Conservation (phyloP, 2,797 vertebrate species). For the Lates japonicus region DNA sequence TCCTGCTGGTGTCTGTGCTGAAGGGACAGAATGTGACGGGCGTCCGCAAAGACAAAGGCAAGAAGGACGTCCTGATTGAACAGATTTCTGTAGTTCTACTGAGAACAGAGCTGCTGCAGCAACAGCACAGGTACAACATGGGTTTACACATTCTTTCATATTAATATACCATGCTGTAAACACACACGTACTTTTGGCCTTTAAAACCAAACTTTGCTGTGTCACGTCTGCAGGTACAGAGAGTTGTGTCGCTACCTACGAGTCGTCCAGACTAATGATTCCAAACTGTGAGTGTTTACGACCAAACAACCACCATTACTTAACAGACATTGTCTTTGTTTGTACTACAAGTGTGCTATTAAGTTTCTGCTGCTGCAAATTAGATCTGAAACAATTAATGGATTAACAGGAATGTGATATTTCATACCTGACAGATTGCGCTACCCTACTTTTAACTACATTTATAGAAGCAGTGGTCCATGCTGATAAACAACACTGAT, state of each 20-base stretch:
- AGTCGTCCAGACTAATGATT: conserved; percentile 60
- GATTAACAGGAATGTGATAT: too few species aligned
- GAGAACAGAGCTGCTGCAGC: conserved; percentile 79
- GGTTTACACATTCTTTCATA: background rate
- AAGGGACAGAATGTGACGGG: conserved; percentile 87
- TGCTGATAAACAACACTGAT: too few species aligned
- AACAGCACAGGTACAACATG: conserved; percentile 59
- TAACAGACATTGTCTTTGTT: background rate
- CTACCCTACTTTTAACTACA: too few species aligned
- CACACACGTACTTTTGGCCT: background rate
- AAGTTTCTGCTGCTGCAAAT: too few species aligned
- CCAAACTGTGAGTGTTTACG: conserved; percentile 56
- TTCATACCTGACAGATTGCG: too few species aligned
- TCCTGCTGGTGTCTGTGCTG: conserved; percentile 84
- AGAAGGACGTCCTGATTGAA: conserved; percentile 81
- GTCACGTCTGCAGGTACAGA: conserved; percentile 70
- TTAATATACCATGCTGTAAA: too few species aligned
- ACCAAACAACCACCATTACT: background rate
- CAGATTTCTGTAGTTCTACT: conserved; percentile 77
- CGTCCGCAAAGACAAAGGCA: conserved; percentile 80
- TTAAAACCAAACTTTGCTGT: background rate
- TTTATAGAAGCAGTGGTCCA: too few species aligned
- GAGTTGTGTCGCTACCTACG: conserved; percentile 79
- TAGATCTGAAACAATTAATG: too few species aligned
- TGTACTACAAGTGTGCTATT: background rate